Percentiles rank a stretch among this genome's conserved stretches.
Evolutionary conservation across 1,140 invertebrate genomes (phyloP).

Genomic region (Ceratina calcarata): DNA sequence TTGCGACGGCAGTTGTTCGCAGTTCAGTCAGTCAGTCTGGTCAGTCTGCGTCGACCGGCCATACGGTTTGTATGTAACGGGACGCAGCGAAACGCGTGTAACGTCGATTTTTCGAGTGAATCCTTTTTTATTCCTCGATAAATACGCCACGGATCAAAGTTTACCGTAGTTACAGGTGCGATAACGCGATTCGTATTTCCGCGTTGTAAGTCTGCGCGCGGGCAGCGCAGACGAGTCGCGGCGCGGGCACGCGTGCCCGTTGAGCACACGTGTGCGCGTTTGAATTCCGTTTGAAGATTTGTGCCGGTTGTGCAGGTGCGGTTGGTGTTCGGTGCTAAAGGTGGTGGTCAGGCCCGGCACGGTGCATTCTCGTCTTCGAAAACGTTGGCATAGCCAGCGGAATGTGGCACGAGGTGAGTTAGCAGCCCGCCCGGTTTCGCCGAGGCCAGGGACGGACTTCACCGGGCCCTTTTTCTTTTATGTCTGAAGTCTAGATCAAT

Average conservation of each 20-base stretch:
- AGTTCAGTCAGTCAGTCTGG: no score
- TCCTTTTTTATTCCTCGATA: neutral
- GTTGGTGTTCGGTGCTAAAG: constrained; percentile 20
- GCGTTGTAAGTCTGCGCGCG: constrained; percentile 30
- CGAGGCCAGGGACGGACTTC: constrained; percentile 63
- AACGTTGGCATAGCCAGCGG: constrained; percentile 63
- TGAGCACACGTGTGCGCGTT: constrained; percentile 56
- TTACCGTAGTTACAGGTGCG: constrained; percentile 10
- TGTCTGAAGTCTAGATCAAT: neutral
- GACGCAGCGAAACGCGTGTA: neutral
- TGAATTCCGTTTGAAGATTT: constrained; percentile 53
- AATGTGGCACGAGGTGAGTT: constrained; percentile 78
- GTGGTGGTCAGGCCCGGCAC: constrained; percentile 19
- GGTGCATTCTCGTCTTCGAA: constrained; percentile 50
- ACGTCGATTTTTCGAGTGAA: constrained; percentile 4
- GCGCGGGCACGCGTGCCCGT: constrained; percentile 46
- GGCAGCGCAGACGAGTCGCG: constrained; percentile 46
- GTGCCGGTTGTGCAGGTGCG: constrained; percentile 49
- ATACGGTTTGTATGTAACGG: neutral
- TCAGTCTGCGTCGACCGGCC: constrained; percentile 42
- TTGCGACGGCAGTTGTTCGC: neutral
- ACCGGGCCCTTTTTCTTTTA: constrained; percentile 55
- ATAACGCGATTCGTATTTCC: constrained; percentile 33
- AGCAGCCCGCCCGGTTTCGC: constrained; percentile 69
- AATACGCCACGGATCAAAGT: constrained; percentile 33